Evolutionary conservation across 2,888 invertebrate genomes (phyloP).

Genomic region (Latrodectus hesperus): DNA sequence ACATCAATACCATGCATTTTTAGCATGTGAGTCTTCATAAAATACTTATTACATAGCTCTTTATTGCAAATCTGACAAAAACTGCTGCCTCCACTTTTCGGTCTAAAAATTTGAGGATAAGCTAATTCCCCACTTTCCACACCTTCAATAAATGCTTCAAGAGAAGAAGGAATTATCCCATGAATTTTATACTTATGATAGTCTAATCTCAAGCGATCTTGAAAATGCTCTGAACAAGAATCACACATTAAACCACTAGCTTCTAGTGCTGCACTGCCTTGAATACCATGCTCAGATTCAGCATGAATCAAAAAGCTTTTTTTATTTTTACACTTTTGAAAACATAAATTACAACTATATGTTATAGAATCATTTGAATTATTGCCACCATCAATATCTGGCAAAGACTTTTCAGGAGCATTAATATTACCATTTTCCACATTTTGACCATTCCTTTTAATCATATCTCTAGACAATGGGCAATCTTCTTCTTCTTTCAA

Average conservation of each 20-base stretch:
- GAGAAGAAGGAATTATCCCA: constrained; percentile 42
- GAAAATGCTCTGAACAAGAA: constrained; percentile 53
- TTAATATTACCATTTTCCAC: constrained; percentile 20
- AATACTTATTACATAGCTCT: constrained; percentile 99
- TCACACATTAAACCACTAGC: constrained; percentile 32
- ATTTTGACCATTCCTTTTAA: constrained; percentile 39
- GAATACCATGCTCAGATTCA: constrained; percentile 43
- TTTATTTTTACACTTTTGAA: constrained; percentile 45
- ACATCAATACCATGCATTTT: constrained; percentile 98
- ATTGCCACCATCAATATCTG: constrained; percentile 56
- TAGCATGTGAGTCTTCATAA: constrained; percentile 99
- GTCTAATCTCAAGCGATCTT: constrained; percentile 33
- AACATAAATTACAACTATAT: constrained; percentile 50
- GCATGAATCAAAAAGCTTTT: constrained; percentile 47
- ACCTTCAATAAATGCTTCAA: constrained; percentile 39
- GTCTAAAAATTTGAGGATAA: constrained; percentile 2
- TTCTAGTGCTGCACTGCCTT: constrained; percentile 21
- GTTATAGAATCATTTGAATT: constrained; percentile 52
- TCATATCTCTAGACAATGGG: constrained; percentile 14
- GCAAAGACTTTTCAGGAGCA: constrained; percentile 16
- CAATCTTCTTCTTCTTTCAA: constrained; percentile 60
- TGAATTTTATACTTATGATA: constrained; percentile 53
- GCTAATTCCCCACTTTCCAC: constrained; percentile 46
- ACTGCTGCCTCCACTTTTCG: constrained; percentile 77
- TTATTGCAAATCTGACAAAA: constrained; percentile 99